Evolutionary conservation across 2,888 invertebrate genomes (phyloP).

Genomic region (Phengaris alcon): DNA sequence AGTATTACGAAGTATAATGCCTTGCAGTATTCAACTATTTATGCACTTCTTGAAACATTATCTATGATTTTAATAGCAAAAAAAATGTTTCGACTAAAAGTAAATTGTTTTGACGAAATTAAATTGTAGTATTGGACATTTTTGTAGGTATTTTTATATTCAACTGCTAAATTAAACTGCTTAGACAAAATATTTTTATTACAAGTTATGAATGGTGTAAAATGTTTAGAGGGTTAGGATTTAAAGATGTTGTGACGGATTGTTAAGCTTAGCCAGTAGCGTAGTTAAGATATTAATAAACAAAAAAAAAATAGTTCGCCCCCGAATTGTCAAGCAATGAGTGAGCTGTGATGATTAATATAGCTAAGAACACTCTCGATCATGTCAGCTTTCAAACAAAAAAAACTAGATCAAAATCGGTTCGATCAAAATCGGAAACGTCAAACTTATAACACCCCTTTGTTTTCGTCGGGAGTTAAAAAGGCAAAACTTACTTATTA

Average conservation of each 20-base stretch:
- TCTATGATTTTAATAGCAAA: conserved; percentile 15
- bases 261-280: conserved; percentile 15
- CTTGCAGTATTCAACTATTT: conserved; percentile 21
- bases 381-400: too few relatives aligned
- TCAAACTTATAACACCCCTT: too few relatives aligned
- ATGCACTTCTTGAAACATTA: conserved; percentile 28
- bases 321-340: neutral
- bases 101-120: neutral
- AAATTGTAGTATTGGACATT: neutral
- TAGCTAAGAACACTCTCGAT: too few relatives aligned
- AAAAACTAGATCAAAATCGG: too few relatives aligned
- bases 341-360: too few relatives aligned
- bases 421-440: too few relatives aligned
- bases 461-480: too few relatives aligned
- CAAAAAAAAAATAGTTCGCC: neutral
- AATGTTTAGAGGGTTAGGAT: conserved; percentile 53
- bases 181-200: conserved; percentile 54
- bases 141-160: neutral
- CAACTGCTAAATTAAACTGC: neutral
- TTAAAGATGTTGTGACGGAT: conserved; percentile 54
- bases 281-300: neutral
- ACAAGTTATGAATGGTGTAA: conserved; percentile 67
- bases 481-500: too few relatives aligned
- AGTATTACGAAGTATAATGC: conserved; percentile 26
- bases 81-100: conserved; percentile 26